Percentiles rank a stretch among this genome's conserved stretches.
Evolutionary conservation across 2,797 vertebrate species (phyloP).

Genomic region (Enteromius mattozi): DNA sequence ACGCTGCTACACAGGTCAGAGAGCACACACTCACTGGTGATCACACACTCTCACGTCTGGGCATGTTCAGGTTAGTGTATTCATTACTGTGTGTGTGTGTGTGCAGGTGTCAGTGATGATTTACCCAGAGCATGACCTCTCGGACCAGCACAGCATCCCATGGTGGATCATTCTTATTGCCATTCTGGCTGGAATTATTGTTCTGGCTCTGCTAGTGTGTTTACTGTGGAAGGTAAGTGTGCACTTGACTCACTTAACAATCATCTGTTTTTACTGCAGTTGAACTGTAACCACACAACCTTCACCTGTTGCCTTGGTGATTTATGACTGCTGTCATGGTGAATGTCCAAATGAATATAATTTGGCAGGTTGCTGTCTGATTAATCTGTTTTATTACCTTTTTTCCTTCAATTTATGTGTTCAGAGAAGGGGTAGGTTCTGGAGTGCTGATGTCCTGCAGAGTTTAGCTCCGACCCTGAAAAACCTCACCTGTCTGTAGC

Average conservation of each 20-base stretch:
- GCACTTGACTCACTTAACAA: background rate
- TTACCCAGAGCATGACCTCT: slow-evolving; percentile 83
- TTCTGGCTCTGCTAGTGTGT: slow-evolving; percentile 85
- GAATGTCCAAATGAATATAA: background rate
- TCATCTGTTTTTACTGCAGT: background rate
- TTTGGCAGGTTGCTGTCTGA: background rate
- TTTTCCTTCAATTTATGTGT: too few relatives aligned
- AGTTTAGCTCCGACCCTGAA: too few relatives aligned
- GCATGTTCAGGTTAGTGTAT: background rate
- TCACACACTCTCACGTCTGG: slow-evolving; percentile 2
- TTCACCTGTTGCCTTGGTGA: background rate
- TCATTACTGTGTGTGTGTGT: background rate
- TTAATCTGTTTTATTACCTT: background rate
- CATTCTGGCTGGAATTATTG: slow-evolving; percentile 83
- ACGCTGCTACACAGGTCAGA: slow-evolving; percentile 84
- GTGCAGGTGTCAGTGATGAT: slow-evolving; percentile 86
- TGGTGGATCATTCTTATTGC: slow-evolving; percentile 94
- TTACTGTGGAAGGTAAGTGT: slow-evolving; percentile 89
- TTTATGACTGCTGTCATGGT: background rate
- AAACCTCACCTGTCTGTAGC: too few relatives aligned
- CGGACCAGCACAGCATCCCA: slow-evolving; percentile 80
- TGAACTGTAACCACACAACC: background rate
- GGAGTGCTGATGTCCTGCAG: too few relatives aligned
- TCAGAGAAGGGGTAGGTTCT: too few relatives aligned
- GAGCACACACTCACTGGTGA: background rate